Percentiles rank a stretch among this genome's conserved stretches.
Conservation (phyloP, 2,113 vertebrate genomes). For the Calyptomena viridis region DNA sequence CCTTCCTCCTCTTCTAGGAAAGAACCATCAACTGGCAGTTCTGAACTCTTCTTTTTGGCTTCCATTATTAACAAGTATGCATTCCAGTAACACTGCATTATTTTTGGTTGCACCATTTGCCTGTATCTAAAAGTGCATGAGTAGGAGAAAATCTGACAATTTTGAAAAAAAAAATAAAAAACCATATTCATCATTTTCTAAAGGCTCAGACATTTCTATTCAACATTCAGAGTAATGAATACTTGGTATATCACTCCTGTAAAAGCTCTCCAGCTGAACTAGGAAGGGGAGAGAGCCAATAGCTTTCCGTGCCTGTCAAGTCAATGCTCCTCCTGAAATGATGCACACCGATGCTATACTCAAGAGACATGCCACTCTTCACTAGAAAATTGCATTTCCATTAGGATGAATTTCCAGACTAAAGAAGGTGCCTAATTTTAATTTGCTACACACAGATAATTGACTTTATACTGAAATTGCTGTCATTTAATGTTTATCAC, state of each 20-base stretch:
- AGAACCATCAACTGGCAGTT: not conserved
- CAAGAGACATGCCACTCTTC: not conserved
- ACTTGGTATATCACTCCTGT: not conserved
- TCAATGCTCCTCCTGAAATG: not conserved
- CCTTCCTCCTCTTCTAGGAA: not conserved
- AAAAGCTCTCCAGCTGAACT: not conserved
- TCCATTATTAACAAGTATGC: not conserved
- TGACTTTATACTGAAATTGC: constrained; percentile 50
- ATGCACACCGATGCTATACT: not conserved
- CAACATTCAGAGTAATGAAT: not conserved
- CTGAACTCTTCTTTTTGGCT: not conserved
- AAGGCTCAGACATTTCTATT: not conserved
- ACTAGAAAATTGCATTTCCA: not conserved
- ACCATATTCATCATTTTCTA: not conserved
- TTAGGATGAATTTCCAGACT: constrained; percentile 2
- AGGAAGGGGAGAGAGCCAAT: not conserved
- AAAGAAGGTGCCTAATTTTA: constrained; percentile 49
- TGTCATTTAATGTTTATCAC: not conserved
- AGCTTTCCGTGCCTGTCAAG: constrained; percentile 7
- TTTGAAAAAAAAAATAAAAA: not conserved
- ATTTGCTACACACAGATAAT: constrained; percentile 47
- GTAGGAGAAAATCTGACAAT: not conserved
- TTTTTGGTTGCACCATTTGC: not conserved
- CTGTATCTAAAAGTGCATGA: not conserved
- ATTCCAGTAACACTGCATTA: not conserved